Base-by-base conservation (phyloP, 2,888 invertebrate genomes). In the Phortica okadai region DNA sequence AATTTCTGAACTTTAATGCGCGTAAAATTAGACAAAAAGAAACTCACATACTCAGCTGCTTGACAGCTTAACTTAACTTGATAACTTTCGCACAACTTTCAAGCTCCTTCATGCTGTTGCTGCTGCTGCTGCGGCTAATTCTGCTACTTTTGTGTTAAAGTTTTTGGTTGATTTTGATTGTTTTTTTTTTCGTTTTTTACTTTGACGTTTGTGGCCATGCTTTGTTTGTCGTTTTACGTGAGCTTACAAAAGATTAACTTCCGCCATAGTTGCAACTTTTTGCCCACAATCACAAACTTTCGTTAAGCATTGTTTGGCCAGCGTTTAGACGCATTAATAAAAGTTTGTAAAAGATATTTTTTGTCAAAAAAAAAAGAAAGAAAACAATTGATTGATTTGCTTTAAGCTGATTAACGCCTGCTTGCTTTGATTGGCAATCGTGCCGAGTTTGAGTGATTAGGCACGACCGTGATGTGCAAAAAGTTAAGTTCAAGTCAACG, bases 341-440 rank as follows among this genome's bases (percentile, higher is more conserved):
- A 66, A 66, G 66, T 66, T 66, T 11, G 10, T 42, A 8, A 41
- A n/a, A 66, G 42, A 64, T 11, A 64, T 41, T 6, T 33, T 41
- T 21, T 33, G 11, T 64, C 14, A 25, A 64, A 11, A 10, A 33
- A 66, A 14, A 54, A 5, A 4, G 33, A 69, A 25, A 33, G 1
- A 58, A 58, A 33, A 14, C 33, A 41, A 70, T 84, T 83, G 82
- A 86, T 84, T 84, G 86, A 85, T 84, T 77, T 64, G 77, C 74
- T 56, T 25, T 74, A 66, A 82, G 78, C 82, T 87, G 83, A 84
- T 83, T 84, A 81, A 82, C 80, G 79, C 42, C 16, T 42, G 42
- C 41, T 42, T 66, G 42, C 33, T 41, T 33, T 8, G 42, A 11
- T 6, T 56, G 56, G 56, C 56, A 67, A 67, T 42, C 67, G 10